phyloP scores from a whole-genome alignment of 2,888 invertebrate genomes.

The Catotricha subobsoleta region DNA sequence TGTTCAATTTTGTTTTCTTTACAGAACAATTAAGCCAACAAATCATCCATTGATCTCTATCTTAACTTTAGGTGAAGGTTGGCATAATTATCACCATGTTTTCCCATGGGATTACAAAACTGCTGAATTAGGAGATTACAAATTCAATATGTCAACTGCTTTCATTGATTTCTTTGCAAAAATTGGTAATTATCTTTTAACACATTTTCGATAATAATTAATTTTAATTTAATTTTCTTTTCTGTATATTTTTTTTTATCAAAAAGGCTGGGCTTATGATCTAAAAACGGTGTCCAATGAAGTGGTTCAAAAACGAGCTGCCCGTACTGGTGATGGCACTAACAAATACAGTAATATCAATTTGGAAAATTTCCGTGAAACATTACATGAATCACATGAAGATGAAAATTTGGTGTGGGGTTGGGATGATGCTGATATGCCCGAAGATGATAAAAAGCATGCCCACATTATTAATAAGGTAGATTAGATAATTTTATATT shows the following conservation, averaged over 20 bases:
- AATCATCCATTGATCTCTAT: conserved; percentile 28
- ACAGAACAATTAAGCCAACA: neutral
- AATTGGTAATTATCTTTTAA: conserved; percentile 34
- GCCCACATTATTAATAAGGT: conserved; percentile 25
- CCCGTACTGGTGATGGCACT: conserved; percentile 56
- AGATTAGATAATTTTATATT: no score
- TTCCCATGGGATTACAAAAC: conserved; percentile 73
- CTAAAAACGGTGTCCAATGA: conserved; percentile 57
- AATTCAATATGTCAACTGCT: conserved; percentile 42
- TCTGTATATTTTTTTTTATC: neutral
- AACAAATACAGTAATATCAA: no score
- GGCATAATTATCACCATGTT: conserved; percentile 80
- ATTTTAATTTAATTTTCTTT: neutral
- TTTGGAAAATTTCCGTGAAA: neutral
- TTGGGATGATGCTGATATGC: conserved; percentile 66
- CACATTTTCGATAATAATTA: neutral
- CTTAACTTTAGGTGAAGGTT: conserved; percentile 44
- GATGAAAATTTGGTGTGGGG: conserved; percentile 52
- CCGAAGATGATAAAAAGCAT: conserved; percentile 42
- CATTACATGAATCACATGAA: conserved; percentile 24
- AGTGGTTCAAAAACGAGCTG: conserved; percentile 48
- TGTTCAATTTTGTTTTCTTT: neutral
- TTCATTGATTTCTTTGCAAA: conserved; percentile 49
- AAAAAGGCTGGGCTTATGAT: conserved; percentile 61
- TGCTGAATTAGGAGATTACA: conserved; percentile 48